These are phyloP conservation scores for Aspidiotus destructor DNA, from an alignment of 2,888 invertebrate species.

Conservation along the genomic window DNA sequence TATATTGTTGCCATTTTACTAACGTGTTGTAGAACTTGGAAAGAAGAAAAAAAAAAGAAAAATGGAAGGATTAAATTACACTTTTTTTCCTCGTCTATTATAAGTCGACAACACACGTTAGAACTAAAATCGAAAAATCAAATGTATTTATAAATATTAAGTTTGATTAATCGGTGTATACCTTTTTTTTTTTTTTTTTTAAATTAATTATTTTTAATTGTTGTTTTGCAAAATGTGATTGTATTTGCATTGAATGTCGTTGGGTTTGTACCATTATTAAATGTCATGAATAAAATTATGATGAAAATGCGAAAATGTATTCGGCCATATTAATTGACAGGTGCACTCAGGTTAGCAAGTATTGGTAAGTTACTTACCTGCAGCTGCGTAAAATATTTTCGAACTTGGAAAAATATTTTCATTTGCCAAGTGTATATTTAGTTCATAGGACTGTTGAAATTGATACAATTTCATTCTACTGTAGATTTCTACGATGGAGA, in stretches of 20 bases:
- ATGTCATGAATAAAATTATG: slow-evolving; percentile 27
- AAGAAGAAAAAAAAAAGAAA: slow-evolving; percentile 15
- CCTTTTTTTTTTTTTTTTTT: slow-evolving; percentile 17
- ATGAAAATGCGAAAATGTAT: slow-evolving; percentile 6
- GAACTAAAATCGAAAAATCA: slow-evolving; percentile 22
- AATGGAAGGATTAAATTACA: background rate
- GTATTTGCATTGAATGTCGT: slow-evolving; percentile 30
- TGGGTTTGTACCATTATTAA: slow-evolving; percentile 30
- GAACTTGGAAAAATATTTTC: too few relatives aligned
- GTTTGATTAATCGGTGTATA: slow-evolving; percentile 19
- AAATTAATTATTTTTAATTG: slow-evolving; percentile 25
- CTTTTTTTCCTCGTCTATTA: slow-evolving; percentile 8
- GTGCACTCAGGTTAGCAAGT: too few relatives aligned
- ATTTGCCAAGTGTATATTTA: too few relatives aligned
- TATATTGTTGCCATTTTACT: slow-evolving; percentile 30
- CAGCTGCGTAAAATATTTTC: too few relatives aligned
- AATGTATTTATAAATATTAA: slow-evolving; percentile 20
- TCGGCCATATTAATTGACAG: too few relatives aligned
- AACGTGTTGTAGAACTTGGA: background rate
- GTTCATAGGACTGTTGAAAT: too few relatives aligned
- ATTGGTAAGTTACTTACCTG: too few relatives aligned
- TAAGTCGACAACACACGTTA: background rate
- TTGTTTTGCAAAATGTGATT: slow-evolving; percentile 30
- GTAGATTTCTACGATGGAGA: too few relatives aligned
- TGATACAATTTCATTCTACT: too few relatives aligned